phyloP scores from a whole-genome alignment of 2,888 invertebrate genomes.

The Lasioglossum leucozonium region DNA sequence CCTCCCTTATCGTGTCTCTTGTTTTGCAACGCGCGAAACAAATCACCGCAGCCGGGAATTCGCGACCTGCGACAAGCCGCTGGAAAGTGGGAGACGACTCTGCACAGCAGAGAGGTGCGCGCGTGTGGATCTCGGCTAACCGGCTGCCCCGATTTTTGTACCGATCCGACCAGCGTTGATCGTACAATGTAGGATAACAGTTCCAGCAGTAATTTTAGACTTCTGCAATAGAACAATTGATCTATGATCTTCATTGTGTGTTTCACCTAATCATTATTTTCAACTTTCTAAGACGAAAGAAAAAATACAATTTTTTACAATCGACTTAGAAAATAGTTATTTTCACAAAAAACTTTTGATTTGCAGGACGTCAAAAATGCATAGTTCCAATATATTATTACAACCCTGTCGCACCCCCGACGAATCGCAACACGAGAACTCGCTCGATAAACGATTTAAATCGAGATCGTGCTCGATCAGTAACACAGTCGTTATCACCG shows the following conservation, averaged over 20 bases:
- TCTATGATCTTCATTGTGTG: no score
- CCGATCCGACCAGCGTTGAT: not conserved
- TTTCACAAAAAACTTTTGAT: no score
- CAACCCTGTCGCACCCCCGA: no score
- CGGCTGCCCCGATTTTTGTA: conserved; percentile 43
- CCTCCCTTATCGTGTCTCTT: conserved; percentile 49
- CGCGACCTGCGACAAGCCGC: conserved; percentile 71
- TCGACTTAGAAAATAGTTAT: no score
- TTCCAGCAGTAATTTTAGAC: not conserved
- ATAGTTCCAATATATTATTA: no score
- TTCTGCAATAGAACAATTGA: no score
- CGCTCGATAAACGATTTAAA: not conserved
- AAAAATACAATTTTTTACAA: no score
- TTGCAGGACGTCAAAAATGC: no score
- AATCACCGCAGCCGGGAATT: conserved; percentile 65
- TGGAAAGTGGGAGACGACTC: conserved; percentile 65
- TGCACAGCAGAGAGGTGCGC: not conserved
- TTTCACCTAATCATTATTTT: no score
- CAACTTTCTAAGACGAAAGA: no score
- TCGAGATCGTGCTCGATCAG: not conserved
- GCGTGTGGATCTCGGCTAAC: conserved; percentile 40
- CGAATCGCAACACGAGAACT: not conserved
- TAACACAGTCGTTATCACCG: not conserved
- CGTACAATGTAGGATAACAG: not conserved
- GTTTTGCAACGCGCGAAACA: conserved; percentile 65